Conservation (phyloP, 2,797 vertebrate species). For the Gouania willdenowi region DNA sequence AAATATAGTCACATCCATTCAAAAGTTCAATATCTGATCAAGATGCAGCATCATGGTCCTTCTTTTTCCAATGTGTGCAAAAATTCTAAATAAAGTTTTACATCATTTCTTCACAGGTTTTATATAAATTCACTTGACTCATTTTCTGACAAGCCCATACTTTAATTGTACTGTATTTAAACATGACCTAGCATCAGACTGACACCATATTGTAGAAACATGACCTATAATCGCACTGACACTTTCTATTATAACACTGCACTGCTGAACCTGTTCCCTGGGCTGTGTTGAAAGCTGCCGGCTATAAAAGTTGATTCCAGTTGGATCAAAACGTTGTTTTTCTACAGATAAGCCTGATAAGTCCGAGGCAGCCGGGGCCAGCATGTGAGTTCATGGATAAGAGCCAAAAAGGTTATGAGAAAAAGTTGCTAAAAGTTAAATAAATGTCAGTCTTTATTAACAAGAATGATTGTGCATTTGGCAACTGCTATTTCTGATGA, state of each 20-base stretch:
- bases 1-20: no score
- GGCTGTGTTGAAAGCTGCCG: constrained; percentile 37
- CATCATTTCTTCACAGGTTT: no score
- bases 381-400: constrained; percentile 31
- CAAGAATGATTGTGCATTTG: constrained; percentile 18
- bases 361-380: constrained; percentile 29
- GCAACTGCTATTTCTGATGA: constrained; percentile 2
- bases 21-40: no score
- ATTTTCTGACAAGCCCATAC: constrained; percentile 21
- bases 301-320: constrained; percentile 52
- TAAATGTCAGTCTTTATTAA: constrained; percentile 9
- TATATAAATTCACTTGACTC: no score
- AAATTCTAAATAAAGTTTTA: no score
- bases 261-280: constrained; percentile 17
- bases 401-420: constrained; percentile 26
- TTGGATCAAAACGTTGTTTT: constrained; percentile 57
- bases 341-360: constrained; percentile 43
- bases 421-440: constrained; percentile 1
- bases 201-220: no score
- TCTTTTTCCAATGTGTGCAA: no score
- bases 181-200: constrained; percentile 32
- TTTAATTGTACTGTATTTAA: constrained; percentile 12
- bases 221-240: constrained; percentile 36
- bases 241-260: constrained; percentile 33
- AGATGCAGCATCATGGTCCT: no score